phyloP scores from a whole-genome alignment of 2,888 invertebrate species.

The Phymatocera aterrima region DNA sequence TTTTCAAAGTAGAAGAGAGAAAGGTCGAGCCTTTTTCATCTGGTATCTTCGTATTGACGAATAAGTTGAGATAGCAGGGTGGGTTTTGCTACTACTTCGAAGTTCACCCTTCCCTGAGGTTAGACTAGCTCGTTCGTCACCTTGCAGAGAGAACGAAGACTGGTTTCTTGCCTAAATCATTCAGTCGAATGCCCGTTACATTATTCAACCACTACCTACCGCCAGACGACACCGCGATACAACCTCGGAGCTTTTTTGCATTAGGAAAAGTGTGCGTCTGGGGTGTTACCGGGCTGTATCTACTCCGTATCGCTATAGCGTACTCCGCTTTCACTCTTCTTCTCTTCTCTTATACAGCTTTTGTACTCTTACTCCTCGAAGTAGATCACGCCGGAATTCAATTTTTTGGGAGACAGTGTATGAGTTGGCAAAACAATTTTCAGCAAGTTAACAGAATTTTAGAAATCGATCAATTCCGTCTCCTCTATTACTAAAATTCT shows the following conservation, averaged over 20 bases:
- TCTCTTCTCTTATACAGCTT: no score
- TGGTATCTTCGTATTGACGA: no score
- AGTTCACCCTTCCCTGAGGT: no score
- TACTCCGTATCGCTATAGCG: not conserved
- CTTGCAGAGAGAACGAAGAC: constrained; percentile 57
- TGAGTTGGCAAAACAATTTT: no score
- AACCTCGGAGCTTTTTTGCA: constrained; percentile 53
- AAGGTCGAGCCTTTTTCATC: no score
- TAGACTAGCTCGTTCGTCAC: constrained; percentile 43
- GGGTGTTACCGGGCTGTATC: not conserved
- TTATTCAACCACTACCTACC: constrained; percentile 67
- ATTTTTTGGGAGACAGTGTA: no score
- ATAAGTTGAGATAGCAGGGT: not conserved
- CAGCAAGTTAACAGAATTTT: no score
- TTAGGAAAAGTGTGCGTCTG: constrained; percentile 31
- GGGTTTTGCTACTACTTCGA: not conserved
- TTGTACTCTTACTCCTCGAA: no score
- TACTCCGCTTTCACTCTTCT: constrained; percentile 4
- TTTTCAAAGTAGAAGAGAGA: no score
- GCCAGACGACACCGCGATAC: constrained; percentile 57
- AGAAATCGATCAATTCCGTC: no score
- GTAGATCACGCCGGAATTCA: no score
- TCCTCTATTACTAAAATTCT: no score
- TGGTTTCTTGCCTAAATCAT: constrained; percentile 70
- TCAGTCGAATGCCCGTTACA: constrained; percentile 68